Evolutionary conservation across 2,113 vertebrate species (phyloP).

Genomic region (Colaptes auratus): DNA sequence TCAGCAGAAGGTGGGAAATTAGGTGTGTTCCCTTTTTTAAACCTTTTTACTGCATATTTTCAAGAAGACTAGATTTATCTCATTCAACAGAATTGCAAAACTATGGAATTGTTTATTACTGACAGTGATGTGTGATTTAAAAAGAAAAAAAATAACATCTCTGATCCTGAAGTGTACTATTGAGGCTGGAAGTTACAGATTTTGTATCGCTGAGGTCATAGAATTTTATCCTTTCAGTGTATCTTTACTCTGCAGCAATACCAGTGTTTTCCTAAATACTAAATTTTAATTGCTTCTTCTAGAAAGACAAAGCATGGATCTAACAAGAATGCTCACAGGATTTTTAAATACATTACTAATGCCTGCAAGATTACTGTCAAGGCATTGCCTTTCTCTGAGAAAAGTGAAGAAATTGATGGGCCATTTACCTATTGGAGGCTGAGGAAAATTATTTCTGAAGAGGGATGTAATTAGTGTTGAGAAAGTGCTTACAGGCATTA

Average conservation of each 20-base stretch:
- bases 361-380: neutral
- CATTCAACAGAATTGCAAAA: neutral
- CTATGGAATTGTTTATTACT: neutral
- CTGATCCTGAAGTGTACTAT: neutral
- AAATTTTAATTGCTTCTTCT: neutral
- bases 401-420: neutral
- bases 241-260: neutral
- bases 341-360: neutral
- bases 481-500: neutral
- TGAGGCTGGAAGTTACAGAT: neutral
- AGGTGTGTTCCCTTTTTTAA: neutral
- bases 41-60: constrained; percentile 13
- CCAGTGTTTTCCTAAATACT: neutral
- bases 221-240: neutral
- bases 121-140: neutral
- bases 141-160: neutral
- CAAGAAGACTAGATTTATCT: neutral
- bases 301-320: neutral
- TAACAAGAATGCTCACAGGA: neutral
- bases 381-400: neutral
- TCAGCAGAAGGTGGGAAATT: constrained; percentile 41
- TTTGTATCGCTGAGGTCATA: neutral
- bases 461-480: neutral
- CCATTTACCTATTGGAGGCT: neutral
- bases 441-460: neutral